Conservation (phyloP, 2,797 vertebrate genomes). For the Sarcophilus harrisii region DNA sequence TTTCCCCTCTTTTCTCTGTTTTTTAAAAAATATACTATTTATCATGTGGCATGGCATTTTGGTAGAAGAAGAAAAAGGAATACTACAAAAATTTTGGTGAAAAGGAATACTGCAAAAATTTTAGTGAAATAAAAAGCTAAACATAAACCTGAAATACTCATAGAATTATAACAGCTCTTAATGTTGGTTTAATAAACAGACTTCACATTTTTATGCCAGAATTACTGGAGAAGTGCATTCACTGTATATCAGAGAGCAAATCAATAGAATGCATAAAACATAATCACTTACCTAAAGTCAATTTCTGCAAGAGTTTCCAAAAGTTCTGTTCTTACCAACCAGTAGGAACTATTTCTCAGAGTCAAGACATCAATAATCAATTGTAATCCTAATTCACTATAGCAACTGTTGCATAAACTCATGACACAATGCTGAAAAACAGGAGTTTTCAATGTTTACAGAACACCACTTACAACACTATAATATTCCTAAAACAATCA, state of each 20-base stretch:
- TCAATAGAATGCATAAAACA: background rate
- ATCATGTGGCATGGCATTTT: background rate
- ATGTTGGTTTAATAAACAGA: background rate
- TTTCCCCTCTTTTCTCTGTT: background rate
- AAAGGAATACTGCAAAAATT: background rate
- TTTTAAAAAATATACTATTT: background rate
- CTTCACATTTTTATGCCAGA: background rate
- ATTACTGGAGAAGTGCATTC: background rate
- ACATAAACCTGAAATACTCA: too few relatives aligned
- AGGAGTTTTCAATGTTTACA: background rate
- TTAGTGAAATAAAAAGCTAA: fast-evolving
- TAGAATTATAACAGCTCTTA: background rate
- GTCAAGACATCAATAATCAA: slow-evolving; percentile 92
- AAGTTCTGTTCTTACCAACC: slow-evolving; percentile 97
- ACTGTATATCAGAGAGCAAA: background rate
- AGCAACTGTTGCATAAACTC: slow-evolving; percentile 92
- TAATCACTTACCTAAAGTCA: slow-evolving; percentile 92
- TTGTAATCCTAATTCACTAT: slow-evolving; percentile 94
- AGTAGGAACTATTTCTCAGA: slow-evolving; percentile 94
- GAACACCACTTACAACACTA: background rate
- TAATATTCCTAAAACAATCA: background rate
- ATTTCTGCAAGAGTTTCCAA: slow-evolving; percentile 96
- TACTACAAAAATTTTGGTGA: background rate
- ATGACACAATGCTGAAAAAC: slow-evolving; percentile 90
- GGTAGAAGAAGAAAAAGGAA: background rate